Base-by-base conservation (phyloP, 2,888 invertebrate species). In the Apotomis betuletana region DNA sequence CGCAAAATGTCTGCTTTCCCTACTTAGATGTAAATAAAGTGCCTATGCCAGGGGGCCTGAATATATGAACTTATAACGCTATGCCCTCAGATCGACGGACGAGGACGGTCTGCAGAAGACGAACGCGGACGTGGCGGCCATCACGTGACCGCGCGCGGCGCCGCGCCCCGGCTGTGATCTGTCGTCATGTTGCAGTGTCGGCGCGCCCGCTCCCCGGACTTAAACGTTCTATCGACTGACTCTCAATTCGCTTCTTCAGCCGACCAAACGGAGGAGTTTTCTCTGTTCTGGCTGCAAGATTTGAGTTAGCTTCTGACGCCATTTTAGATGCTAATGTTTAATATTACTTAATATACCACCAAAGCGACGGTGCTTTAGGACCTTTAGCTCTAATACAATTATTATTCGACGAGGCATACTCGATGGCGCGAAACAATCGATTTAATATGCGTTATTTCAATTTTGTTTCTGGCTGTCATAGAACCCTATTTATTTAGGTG, bases 101-200 rank as follows among this genome's bases (percentile, higher is more conserved):
- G 92, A 92, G 80, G 92, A 92, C 78, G 90, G 89, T 0, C 83
- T 89, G 67, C 87, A 87, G 73, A 89, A 90, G 79, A 79, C 85
- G 27, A 79, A 80, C 67, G 74, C 89, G 63, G 89, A 91, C 74
- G 90, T 90, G 80, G 87, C 90, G 73, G 88, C 91, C 76, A 87
- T 92, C 79, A 91, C 92, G 85, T 92, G 91, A 92, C 90, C 74
- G 74, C 70, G 74, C 69, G 52, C 68, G 74, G 73, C 75, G 70
- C 58, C 75, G 51, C 69, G 57, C 87, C 82, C 86, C 87, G 93
- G 93, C 93, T 93, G 93, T 93, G 93, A 93, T 91, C 92, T 90
- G 88, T 89, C 87, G 79, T 87, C 87, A 82, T 83, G 83, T 88
- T 78, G 71, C 81, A 80, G 79, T 70, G 74, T 69, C 74, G 68